These are phyloP conservation scores for Nezara viridula DNA, from an alignment of 2,888 invertebrate genomes.

Conservation along the genomic window DNA sequence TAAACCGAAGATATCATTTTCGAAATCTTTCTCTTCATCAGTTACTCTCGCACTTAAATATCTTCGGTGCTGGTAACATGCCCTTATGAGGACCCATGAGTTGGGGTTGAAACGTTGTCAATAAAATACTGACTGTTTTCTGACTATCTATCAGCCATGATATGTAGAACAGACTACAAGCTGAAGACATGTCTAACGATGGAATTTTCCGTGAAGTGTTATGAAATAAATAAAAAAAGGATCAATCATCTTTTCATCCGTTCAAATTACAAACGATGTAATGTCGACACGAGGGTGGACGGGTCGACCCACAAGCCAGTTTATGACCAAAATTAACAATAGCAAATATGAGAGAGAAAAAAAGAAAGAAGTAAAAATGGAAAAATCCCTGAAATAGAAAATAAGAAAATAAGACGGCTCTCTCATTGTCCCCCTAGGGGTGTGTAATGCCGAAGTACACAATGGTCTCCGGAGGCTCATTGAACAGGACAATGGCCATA, in stretches of 20 bases:
- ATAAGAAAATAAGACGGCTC: conserved; percentile 2
- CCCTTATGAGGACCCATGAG: too few species aligned
- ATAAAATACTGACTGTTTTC: too few species aligned
- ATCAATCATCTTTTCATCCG: neutral
- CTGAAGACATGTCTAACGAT: too few species aligned
- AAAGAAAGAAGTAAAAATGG: conserved; percentile 36
- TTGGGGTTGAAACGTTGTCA: too few species aligned
- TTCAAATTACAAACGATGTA: neutral
- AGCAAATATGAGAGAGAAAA: neutral
- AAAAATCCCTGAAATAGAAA: conserved; percentile 34
- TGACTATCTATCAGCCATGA: too few species aligned
- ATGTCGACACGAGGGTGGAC: neutral
- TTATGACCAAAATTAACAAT: conserved; percentile 34
- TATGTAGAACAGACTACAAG: too few species aligned
- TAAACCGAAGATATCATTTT: too few species aligned
- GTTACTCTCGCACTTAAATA: too few species aligned
- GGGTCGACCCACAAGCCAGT: neutral
- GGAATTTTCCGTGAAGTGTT: too few species aligned
- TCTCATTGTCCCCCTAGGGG: neutral
- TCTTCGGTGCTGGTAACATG: too few species aligned
- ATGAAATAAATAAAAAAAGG: neutral
- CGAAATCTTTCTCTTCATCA: too few species aligned
- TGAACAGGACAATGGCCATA: conserved; percentile 41
- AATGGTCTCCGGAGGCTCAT: conserved; percentile 33
- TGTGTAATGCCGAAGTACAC: conserved; percentile 29